phyloP scores from a whole-genome alignment of 1,140 invertebrate species.

The Atta cephalotes region DNA sequence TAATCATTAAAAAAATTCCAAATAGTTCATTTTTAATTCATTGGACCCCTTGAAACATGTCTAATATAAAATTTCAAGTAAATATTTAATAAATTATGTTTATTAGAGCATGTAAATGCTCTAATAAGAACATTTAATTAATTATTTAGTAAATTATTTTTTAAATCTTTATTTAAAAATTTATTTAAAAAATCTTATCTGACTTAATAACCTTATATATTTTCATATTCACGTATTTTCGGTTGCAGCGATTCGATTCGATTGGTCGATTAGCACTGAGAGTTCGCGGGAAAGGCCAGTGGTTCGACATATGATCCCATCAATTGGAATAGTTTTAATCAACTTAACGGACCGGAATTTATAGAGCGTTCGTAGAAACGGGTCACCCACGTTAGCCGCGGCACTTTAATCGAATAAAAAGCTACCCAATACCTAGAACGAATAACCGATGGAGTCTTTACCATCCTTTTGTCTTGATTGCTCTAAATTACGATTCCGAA shows the following conservation, averaged over 20 bases:
- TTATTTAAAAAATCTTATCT: neutral
- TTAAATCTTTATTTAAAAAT: too few species aligned
- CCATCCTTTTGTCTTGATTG: neutral
- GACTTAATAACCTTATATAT: neutral
- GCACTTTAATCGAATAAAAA: conserved; percentile 57
- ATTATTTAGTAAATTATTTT: neutral
- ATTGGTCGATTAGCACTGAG: conserved; percentile 19
- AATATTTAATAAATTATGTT: neutral
- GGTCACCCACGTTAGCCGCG: conserved; percentile 11
- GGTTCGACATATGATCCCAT: conserved; percentile 51
- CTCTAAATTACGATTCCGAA: neutral
- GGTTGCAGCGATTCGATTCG: conserved; percentile 14
- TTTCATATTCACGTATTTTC: neutral
- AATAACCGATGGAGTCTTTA: conserved; percentile 8
- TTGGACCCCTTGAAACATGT: too few species aligned
- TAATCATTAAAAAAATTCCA: too few species aligned
- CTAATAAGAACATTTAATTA: too few species aligned
- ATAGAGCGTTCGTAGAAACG: conserved; percentile 70
- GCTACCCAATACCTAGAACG: conserved; percentile 48
- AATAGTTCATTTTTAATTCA: too few species aligned
- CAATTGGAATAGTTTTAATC: conserved; percentile 74
- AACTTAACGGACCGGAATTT: conserved; percentile 67
- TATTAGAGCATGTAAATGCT: too few species aligned
- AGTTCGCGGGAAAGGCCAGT: conserved; percentile 25
- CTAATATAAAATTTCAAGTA: neutral